Evolutionary conservation across 2,888 invertebrate genomes (phyloP), one percentile per base, ranked within the genome.

Genomic region (Melangyna quadrimaculata): DNA sequence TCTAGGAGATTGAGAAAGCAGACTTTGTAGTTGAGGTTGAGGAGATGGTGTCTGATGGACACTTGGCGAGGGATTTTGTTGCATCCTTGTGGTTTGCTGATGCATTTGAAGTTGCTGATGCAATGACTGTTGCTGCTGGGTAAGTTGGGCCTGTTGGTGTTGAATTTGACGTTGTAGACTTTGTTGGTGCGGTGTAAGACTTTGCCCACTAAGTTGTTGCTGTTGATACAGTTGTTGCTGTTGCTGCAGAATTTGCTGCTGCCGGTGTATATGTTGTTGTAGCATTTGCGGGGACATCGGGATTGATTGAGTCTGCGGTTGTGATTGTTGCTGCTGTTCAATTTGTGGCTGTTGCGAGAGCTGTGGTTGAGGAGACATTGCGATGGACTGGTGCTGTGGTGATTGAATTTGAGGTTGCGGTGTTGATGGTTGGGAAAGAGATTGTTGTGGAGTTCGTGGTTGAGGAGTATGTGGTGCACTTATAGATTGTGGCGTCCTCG

Each of bases 141-240:
- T 80, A 27, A 90, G 74, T 67, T 90, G 90, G 45, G 94, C 91
- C 82, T 94, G 94, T 79, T 94, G 94, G 89, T 94, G 94, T 88
- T 94, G 94, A 67, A 94, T 91, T 88, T 94, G 91, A 65, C 94
- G 93, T 87, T 94, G 94, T 87, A 94, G 71, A 6, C 88, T 89
- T 86, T 90, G 91, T 70, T 90, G 91, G 22, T 91, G 90, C 1
- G 89, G 89, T 5, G 90, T 90, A 48, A 91, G 86, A 32, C 89
- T 90, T 73, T 92, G 91, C 0, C 91, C 90, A 74, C 88, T 90
- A 80, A 90, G 90, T 78, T 90, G 89, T 29, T 90, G 90, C 55
- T 90, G 90, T 55, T 91, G 91, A n/a, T 91, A 88, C 51, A 89
- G 88, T 59, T 88, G 87, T 57, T 89, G 90, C 37, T 91, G 90